Evolutionary conservation across 1,140 invertebrate species (phyloP).

Genomic region (Linepithema humile): DNA sequence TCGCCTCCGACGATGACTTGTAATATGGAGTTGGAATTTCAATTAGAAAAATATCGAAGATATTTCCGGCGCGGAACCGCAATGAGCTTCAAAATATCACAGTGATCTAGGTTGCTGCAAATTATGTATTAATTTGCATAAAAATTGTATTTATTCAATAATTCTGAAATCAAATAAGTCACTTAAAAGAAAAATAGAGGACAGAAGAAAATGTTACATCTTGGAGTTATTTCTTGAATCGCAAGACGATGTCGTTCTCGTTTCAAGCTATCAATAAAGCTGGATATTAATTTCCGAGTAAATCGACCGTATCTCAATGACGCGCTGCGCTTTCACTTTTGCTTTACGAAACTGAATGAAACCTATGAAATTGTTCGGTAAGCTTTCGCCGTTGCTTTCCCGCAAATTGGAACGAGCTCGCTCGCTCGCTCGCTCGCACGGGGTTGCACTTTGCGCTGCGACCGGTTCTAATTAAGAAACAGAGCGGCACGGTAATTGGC

Average conservation of each 20-base stretch:
- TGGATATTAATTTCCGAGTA: conserved; percentile 2
- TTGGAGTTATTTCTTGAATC: not conserved
- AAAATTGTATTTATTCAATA: not conserved
- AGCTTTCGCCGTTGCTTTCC: conserved; percentile 15
- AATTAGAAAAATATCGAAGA: conserved; percentile 7
- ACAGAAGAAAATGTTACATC: not conserved
- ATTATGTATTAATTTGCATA: not conserved
- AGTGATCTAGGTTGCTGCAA: not conserved
- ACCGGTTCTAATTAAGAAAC: conserved; percentile 71
- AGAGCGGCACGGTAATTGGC: conserved; percentile 65
- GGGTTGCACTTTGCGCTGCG: conserved; percentile 48
- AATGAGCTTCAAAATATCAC: not conserved
- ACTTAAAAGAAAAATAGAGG: not conserved
- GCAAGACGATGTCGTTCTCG: not conserved
- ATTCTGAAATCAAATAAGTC: not conserved
- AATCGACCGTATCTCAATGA: conserved; percentile 24
- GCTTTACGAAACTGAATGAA: conserved; percentile 16
- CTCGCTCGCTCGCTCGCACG: conserved; percentile 12
- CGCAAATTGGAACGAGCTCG: conserved; percentile 41
- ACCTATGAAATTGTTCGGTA: conserved; percentile 18
- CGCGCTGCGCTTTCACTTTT: conserved; percentile 42
- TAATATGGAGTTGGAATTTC: not conserved
- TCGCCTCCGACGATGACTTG: not conserved
- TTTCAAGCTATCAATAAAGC: not conserved
- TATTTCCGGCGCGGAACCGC: not conserved